Percentiles rank a stretch among this genome's conserved stretches.
Conservation (phyloP, 1,140 invertebrate species). For the Drosophila aff. region DNA sequence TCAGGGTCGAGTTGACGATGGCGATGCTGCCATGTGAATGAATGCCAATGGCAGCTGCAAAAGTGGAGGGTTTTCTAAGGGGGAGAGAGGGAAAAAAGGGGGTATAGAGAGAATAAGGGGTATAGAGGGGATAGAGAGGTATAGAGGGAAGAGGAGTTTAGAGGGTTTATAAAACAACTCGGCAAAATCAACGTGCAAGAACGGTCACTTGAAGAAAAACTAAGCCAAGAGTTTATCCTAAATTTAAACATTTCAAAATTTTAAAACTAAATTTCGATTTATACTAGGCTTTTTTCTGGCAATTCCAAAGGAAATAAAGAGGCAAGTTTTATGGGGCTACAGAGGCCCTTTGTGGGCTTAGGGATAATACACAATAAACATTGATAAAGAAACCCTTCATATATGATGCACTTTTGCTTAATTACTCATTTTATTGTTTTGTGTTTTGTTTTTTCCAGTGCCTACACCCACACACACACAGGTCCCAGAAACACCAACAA, state of each 20-base stretch:
- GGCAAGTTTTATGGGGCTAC: neutral
- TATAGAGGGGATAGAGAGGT: neutral
- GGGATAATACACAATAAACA: neutral
- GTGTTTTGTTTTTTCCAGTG: neutral
- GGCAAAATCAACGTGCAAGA: constrained; percentile 72
- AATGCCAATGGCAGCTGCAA: constrained; percentile 53
- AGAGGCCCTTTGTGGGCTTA: neutral
- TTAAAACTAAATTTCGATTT: neutral
- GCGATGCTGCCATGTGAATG: constrained; percentile 61
- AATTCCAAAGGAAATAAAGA: neutral
- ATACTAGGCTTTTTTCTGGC: no score
- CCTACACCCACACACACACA: constrained; percentile 13
- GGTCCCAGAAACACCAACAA: constrained; percentile 8
- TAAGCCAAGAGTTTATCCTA: accelerated
- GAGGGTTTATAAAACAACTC: constrained; percentile 52
- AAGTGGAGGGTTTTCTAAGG: neutral
- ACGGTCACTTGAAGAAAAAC: neutral
- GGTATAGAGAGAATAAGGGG: neutral
- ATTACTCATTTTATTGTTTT: neutral
- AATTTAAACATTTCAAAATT: accelerated
- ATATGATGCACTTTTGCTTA: neutral
- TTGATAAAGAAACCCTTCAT: neutral
- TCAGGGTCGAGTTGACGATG: constrained; percentile 58
- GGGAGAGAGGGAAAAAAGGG: neutral
- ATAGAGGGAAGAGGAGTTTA: neutral